Evolutionary conservation across 2,113 vertebrate genomes (phyloP), one percentile per base, ranked within the genome.

Genomic region (Lipophrys pholis): DNA sequence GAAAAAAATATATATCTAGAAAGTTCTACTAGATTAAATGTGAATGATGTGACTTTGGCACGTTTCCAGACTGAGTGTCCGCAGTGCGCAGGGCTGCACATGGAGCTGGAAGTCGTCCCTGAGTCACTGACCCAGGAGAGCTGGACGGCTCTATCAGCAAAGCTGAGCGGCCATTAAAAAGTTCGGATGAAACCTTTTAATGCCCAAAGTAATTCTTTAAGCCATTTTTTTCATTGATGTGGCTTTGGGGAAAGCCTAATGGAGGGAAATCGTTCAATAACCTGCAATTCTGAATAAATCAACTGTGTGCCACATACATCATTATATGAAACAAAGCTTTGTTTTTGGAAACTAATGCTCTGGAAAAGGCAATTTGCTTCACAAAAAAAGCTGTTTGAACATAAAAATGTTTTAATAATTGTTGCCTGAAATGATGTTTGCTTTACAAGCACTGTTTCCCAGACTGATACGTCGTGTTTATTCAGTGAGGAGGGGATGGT

Each of bases 61-160:
- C n/a, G 11, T 7, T 7, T 76, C 87, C 91, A 84, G 64, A 54
- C 8, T 10, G 11, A 85, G 75, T 42, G 86, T 86, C 90, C 83
- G 91, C 91, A 92, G 79, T 92, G 91, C 91, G 89, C 55, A 76
- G 51, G 50, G 15, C 63, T 8, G 48, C 55, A 73, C 43, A 48
- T 68, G 58, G 67, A 78, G 69, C 74, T 89, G 88, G 85, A 86
- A 82, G 39, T 14, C 62, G 40, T 80, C 76, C 82, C 68, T 72
- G 73, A 87, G 63, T 82, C 76, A 36, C 54, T 81, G 86, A 89
- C 89, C 85, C 55, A 15, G 45, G 65, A 51, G 70, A 80, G 75
- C 64, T 11, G 82, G 78, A 75, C 5, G 11, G 77, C 76, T 83
- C 61, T 11, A 84, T 86, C 87, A 85, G 88, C 85, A 85, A 61